Evolutionary conservation across 1,140 invertebrate species (phyloP), one percentile per base, ranked within the genome.

Genomic region (Eueides isabella): DNA sequence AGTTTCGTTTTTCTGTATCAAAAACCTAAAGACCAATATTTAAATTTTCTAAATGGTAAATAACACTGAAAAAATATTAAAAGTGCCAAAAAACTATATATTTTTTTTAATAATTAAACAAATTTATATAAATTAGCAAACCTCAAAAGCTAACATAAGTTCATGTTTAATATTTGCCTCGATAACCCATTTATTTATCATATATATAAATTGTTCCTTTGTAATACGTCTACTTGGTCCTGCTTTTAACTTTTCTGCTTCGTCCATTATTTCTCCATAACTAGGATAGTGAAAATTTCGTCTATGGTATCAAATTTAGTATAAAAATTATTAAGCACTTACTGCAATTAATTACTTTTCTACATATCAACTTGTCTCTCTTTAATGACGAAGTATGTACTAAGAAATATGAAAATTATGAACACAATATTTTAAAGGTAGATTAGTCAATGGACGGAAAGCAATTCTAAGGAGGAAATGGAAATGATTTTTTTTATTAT

Each of bases 261-360:
- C 81, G 5, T 11, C 80, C 86, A 92, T 92, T 68, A 92, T 85
- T 84, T 92, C 89, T 19, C 76, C 78, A 82, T 91, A 92, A 30
- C 71, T 87, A 35, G 91, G 90, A 69, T 91, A 90, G 66, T 85
- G 78, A 71, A 90, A 91, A 78, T 69, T 76, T 81, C 91, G 80
- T 84, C 80, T 85, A 71, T 92, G 89, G 79, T 79, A 90, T 73
- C 91, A 91, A 55, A 3, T 12, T 23, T 23, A 55, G 44, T 11
- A 9, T n/a, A 55, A 33, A 67, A 38, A 44, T 65, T 14, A 61
- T 30, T 38, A 38, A 38, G 35, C 35, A 16, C 12, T 38, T 14
- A 38, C 14, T 16, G 5, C n/a, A n/a, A n/a, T n/a, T n/a, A n/a
- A n/a, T n/a, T n/a, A n/a, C 16, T 14, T 38, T 14, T 38, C 35